phyloP scores from a whole-genome alignment of 2,113 vertebrate species.

The Felis chaus region DNA sequence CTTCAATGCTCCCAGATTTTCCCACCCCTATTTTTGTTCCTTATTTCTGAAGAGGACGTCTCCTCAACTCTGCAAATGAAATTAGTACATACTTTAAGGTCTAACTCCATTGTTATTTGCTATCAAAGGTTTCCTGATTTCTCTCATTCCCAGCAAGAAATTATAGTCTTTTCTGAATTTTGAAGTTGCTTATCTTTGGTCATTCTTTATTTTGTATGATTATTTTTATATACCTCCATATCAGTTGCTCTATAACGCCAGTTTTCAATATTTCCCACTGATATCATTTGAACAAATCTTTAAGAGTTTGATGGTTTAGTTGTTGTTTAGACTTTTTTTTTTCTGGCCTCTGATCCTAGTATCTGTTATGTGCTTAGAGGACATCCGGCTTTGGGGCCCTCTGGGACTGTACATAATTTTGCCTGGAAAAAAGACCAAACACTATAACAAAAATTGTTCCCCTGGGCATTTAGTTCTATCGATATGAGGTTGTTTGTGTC shows the following conservation, averaged over 20 bases:
- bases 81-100: background rate
- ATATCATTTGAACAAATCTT: background rate
- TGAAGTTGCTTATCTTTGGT: background rate
- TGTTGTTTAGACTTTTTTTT: constrained; percentile 32
- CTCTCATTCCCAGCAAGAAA: background rate
- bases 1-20: background rate
- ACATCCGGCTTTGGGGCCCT: constrained; percentile 51
- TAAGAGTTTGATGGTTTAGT: constrained; percentile 6
- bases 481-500: constrained; percentile 35
- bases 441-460: constrained; percentile 34
- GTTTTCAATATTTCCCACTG: constrained; percentile 27
- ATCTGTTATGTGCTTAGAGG: constrained; percentile 37
- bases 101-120: background rate
- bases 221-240: background rate
- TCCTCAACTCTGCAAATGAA: background rate
- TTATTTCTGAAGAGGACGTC: background rate
- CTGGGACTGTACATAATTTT: constrained; percentile 61
- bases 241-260: background rate
- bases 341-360: constrained; percentile 19
- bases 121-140: background rate
- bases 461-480: constrained; percentile 27
- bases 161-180: background rate
- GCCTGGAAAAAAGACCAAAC: constrained; percentile 57
- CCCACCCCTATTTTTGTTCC: background rate
- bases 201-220: background rate